A percentile compares a stretch with the other conserved stretches of the same genome.
Conservation (phyloP, 2,888 invertebrate genomes). For the Congeria kusceri region DNA sequence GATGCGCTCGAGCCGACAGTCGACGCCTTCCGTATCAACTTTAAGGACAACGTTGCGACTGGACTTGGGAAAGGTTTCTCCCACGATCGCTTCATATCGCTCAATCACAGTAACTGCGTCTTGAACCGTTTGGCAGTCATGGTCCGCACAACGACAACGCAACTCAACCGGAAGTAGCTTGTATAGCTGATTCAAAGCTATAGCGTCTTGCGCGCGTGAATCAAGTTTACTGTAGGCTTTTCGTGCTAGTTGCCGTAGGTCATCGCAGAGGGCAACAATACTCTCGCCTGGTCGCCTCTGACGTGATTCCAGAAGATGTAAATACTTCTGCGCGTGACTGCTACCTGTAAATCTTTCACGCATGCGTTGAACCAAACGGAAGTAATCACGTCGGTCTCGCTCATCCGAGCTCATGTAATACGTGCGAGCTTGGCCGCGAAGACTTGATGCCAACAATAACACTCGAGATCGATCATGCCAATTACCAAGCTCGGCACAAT, state of each 20-base stretch:
- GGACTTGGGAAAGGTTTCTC: neutral
- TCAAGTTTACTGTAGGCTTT: conserved; percentile 42
- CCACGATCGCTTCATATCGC: conserved; percentile 35
- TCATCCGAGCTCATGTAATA: conserved; percentile 11
- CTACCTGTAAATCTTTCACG: conserved; percentile 20
- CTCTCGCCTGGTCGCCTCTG: neutral
- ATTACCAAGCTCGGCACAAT: neutral
- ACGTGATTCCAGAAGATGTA: conserved; percentile 33
- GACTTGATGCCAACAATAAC: conserved; percentile 33
- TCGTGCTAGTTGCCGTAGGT: conserved; percentile 45
- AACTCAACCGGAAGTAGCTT: conserved; percentile 48
- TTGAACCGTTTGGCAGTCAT: conserved; percentile 38
- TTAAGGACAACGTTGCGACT: neutral
- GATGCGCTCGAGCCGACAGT: no score
- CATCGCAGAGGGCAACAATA: conserved; percentile 38
- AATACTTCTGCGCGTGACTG: conserved; percentile 28
- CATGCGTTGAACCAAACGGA: conserved; percentile 7
- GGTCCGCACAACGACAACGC: conserved; percentile 58
- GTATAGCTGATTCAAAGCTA: conserved; percentile 47
- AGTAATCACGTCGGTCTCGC: conserved; percentile 17
- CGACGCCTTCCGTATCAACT: neutral
- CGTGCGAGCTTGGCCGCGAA: conserved; percentile 23
- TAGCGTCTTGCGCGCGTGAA: conserved; percentile 36
- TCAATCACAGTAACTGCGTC: conserved; percentile 54
- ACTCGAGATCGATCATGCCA: conserved; percentile 9